Evolutionary conservation across 2,113 vertebrate genomes (phyloP), one percentile per base, ranked within the genome.

Genomic region (Acrocephalus kingi): DNA sequence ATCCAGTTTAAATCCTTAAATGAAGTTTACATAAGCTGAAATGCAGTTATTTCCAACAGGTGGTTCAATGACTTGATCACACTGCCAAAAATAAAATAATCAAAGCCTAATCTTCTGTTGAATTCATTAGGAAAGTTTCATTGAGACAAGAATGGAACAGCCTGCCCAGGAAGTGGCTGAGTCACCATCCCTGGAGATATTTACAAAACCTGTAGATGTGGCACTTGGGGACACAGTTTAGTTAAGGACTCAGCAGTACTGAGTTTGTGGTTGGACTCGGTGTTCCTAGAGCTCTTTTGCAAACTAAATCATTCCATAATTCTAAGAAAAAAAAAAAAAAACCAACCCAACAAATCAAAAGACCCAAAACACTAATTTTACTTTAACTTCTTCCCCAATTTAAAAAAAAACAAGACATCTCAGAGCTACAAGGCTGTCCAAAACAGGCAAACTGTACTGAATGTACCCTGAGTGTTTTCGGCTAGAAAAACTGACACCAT

Each of bases 1-100:
- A 73, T 45, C 80, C 48, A 59, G 33, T 93, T 94, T 69, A 74
- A 95, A 86, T 74, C 39, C 61, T 91, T 84, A 85, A 62, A 90
- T 37, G 14, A 94, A 93, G 79, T 93, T 86, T 90, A 94, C 68
- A 37, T 63, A 84, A 95, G 52, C 64, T 71, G 35, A 94, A 95
- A 59, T 78, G 48, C 56, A 88, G 79, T 92, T 84, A 95, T 81
- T 96, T 94, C 45, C 79, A 96, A 94, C 68, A 95, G 85, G 93
- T 94, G 64, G 61, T 93, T 91, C 85, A 61, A 43, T 45, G n/a
- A 67, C 37, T 88, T 72, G 78, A 43, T 80, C 72, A 67, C 56
- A 37, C 5, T 35, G 56, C 76, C 75, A 89, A 89, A 94, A 91
- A 82, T 69, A 91, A 94, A 94, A 95, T 73, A 91, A 94, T 83